Base-by-base conservation (phyloP, 2,797 vertebrate species). In the Lithobates sylvaticus region DNA sequence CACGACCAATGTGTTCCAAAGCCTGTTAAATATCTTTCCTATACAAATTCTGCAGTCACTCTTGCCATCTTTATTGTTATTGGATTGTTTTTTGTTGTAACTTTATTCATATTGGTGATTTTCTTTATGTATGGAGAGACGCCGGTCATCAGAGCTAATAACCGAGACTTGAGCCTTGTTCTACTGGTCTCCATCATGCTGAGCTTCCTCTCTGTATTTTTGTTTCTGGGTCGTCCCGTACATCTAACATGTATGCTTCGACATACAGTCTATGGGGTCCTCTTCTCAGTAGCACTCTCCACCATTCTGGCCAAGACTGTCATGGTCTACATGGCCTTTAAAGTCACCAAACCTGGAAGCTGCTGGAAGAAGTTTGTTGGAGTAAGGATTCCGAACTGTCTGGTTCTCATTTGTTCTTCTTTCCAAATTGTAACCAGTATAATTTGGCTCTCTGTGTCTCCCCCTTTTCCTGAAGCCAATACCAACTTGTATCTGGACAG, bases 291-390 rank as follows among this genome's bases (percentile, higher is more conserved):
- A 26, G 58, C 69, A 2, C 6, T 86, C 15, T 86, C 84, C 16
- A 54, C 65, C 16, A 34, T 87, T 65, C 18, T 87, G 74, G 85
- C 80, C 39, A 87, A 87, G 65, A 76, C 81, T 7, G 27, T 83
- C 26, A 68, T 73, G 42, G 81, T 76, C 42, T 34, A 67, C 54
- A 16, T 50, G 21, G 81, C 81, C 27, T 83, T 83, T 58, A 75
- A 18, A 32, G 54, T 34, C n/a, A 65, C 61, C 21, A 78, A 44
- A 15, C 77, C 77, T 15, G 77, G 61, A 10, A 78, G 61, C 13
- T 64, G 34, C 5, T 65, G 81, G 42, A 34, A 5, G 26, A 82
- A 54, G 36, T 82, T 39, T 61, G 3, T 82, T 26, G 44, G 72
- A 29, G 27, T 27, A 2, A 29, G 21, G 27, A 16, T 58, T 18